phyloP scores from a whole-genome alignment of 1,140 invertebrate species.

The Melitaea cinxia region DNA sequence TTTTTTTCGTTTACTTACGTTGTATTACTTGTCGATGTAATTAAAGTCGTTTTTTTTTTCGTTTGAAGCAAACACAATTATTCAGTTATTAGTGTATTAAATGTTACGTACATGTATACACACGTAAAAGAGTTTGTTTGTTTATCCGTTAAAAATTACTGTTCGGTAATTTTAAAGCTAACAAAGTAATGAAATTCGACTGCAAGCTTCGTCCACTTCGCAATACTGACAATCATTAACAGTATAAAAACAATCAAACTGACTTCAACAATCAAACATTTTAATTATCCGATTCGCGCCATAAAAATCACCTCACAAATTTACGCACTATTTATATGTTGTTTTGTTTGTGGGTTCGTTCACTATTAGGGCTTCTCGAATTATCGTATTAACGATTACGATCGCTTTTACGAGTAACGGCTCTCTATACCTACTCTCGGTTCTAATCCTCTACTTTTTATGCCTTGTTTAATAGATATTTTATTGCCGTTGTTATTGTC shows the following conservation, averaged over 20 bases:
- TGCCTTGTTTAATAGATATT: conserved; percentile 25
- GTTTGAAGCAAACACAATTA: no score
- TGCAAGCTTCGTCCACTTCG: conserved; percentile 42
- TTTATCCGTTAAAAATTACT: conserved; percentile 38
- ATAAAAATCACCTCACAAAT: conserved; percentile 59
- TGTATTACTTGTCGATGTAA: no score
- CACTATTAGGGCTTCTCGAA: conserved; percentile 56
- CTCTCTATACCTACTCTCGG: conserved; percentile 22
- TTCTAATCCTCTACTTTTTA: conserved; percentile 19
- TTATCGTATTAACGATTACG: conserved; percentile 43
- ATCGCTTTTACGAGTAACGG: conserved; percentile 36
- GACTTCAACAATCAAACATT: conserved; percentile 68
- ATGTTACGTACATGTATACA: neutral
- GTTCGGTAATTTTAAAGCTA: conserved; percentile 46
- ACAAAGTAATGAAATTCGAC: conserved; percentile 43
- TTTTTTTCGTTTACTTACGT: no score
- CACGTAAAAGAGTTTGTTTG: conserved; percentile 37
- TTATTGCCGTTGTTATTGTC: conserved; percentile 8
- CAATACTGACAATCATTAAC: conserved; percentile 57
- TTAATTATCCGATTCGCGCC: conserved; percentile 52
- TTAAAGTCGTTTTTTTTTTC: no score
- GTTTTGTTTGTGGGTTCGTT: conserved; percentile 48
- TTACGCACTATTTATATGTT: conserved; percentile 47
- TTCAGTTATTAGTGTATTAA: no score
- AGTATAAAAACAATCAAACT: conserved; percentile 65